Conservation (phyloP, 2,888 invertebrate species). For the Lathronympha strigana region DNA sequence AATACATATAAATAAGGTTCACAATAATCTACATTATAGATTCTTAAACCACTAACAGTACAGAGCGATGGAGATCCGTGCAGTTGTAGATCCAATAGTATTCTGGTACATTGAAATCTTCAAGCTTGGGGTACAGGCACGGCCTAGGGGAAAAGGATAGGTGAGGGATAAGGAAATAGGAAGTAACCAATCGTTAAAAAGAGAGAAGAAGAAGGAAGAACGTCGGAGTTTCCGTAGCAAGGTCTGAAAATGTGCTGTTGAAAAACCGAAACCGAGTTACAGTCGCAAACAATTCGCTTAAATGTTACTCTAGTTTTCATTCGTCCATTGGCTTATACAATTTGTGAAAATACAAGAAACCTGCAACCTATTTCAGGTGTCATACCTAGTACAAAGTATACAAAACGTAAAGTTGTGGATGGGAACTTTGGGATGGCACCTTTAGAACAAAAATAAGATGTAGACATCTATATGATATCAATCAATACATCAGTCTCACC, state of each 20-base stretch:
- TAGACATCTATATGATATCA: too few species aligned
- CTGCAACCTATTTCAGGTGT: too few species aligned
- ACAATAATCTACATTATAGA: not conserved
- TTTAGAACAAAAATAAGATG: too few species aligned
- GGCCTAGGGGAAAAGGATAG: conserved; percentile 6
- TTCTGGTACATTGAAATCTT: not conserved
- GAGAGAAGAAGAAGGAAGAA: not conserved
- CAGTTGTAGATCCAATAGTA: conserved; percentile 28
- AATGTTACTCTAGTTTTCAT: not conserved
- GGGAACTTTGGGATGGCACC: too few species aligned
- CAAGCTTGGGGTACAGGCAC: conserved; percentile 18
- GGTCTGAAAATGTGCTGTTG: not conserved
- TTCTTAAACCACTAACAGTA: conserved; percentile 24
- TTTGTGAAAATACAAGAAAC: too few species aligned
- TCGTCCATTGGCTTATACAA: too few species aligned
- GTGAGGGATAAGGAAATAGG: conserved; percentile 2
- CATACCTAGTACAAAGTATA: too few species aligned
- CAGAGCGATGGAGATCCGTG: conserved; percentile 22
- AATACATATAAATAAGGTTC: too few species aligned
- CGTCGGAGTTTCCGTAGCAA: not conserved
- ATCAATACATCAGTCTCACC: too few species aligned
- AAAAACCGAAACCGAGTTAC: not conserved
- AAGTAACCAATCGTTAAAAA: not conserved
- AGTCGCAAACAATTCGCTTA: too few species aligned
- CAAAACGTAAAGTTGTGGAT: too few species aligned